Percentiles rank a stretch among this genome's conserved stretches.
Evolutionary conservation across 1,140 invertebrate genomes (phyloP).

Genomic region (Matsumurasca onukii): DNA sequence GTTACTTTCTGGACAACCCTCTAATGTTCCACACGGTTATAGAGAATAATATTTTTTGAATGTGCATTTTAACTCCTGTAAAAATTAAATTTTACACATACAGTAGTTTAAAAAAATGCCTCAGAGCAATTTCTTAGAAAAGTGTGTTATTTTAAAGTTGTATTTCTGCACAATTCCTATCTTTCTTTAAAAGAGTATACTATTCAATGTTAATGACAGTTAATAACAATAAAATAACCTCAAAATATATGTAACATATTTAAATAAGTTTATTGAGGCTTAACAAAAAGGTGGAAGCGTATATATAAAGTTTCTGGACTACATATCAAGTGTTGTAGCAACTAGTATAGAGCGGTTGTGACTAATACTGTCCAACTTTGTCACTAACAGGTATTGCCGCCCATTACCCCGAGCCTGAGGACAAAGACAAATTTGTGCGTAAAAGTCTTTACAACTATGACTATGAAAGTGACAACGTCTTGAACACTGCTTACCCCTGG

Average conservation of each 20-base stretch:
- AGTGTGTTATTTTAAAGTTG: too few relatives aligned
- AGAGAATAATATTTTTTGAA: too few relatives aligned
- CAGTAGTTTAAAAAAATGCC: too few relatives aligned
- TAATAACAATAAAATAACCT: not conserved
- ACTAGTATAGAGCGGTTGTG: not conserved
- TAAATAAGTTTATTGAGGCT: not conserved
- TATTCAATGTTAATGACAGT: not conserved
- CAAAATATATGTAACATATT: not conserved
- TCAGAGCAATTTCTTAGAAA: too few relatives aligned
- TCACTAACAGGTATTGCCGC: constrained; percentile 64
- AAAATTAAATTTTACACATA: too few relatives aligned
- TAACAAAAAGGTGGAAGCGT: not conserved
- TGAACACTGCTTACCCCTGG: constrained; percentile 62
- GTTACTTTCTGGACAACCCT: too few relatives aligned
- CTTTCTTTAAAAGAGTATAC: too few relatives aligned
- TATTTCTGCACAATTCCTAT: too few relatives aligned
- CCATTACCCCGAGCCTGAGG: constrained; percentile 71
- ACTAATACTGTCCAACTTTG: not conserved
- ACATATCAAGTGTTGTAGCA: not conserved
- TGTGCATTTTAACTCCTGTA: too few relatives aligned
- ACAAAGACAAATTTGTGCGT: constrained; percentile 74
- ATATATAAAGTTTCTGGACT: not conserved
- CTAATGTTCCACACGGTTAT: too few relatives aligned
- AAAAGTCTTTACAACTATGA: constrained; percentile 76
- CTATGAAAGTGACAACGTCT: constrained; percentile 51